Evolutionary conservation across 2,113 vertebrate species (phyloP).

Genomic region (Salvelinus fontinalis): DNA sequence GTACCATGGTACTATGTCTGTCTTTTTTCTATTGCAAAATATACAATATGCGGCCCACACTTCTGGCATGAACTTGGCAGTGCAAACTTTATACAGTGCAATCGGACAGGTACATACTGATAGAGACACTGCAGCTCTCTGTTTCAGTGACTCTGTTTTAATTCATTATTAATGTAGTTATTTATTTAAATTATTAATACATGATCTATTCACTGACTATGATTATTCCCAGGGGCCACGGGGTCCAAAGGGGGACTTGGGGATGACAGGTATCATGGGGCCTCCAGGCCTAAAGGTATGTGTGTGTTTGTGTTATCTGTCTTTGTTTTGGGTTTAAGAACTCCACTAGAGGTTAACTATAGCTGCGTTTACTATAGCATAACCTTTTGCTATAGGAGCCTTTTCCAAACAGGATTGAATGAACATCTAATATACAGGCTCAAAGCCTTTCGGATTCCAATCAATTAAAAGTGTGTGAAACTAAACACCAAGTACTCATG

Average conservation of each 20-base stretch:
- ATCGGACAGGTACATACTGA: too few species aligned
- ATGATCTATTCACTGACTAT: conserved; percentile 1
- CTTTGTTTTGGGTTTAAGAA: not conserved
- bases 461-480: conserved; percentile 15
- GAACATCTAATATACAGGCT: not conserved
- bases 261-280: conserved; percentile 79
- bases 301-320: not conserved
- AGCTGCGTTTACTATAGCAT: not conserved
- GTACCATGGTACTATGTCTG: not conserved
- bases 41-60: too few species aligned
- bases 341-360: not conserved
- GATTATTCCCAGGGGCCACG: conserved; percentile 73
- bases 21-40: not conserved
- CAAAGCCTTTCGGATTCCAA: conserved; percentile 14
- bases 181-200: not conserved
- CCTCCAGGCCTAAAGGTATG: conserved; percentile 73
- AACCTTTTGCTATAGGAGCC: not conserved
- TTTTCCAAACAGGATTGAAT: not conserved
- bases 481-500: conserved; percentile 8
- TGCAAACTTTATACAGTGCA: not conserved
- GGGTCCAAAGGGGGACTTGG: conserved; percentile 85
- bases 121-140: not conserved
- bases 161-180: too few species aligned
- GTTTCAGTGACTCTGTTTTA: too few species aligned
- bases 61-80: too few species aligned